Evolutionary conservation across 2,113 vertebrate genomes (phyloP), one percentile per base, ranked within the genome.

Genomic region (Tachysurus fulvidraco): DNA sequence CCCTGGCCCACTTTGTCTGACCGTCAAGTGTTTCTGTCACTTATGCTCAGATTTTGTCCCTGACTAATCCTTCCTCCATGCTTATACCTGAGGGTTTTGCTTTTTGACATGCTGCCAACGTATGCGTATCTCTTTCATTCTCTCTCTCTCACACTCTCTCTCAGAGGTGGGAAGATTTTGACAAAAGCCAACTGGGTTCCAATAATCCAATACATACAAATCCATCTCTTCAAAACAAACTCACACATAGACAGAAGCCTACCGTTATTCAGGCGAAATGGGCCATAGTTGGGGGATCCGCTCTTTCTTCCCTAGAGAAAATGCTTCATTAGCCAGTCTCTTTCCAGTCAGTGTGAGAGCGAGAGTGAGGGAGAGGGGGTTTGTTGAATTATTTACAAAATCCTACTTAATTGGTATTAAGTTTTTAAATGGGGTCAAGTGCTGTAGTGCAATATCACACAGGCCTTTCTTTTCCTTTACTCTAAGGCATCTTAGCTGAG

Each of bases 351-450:
- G 90, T 88, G 88, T 88, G 71, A 88, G 69, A 91, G 87, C 76
- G 81, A 81, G 82, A 74, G 88, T 67, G 65, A 62, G 89, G 74
- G 89, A 91, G 89, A 85, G 74, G 76, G 67, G 65, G 78, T 83
- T 83, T 90, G 86, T 86, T 96, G 90, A 95, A 96, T 95, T 94
- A 95, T 95, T 95, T 95, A 96, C 91, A 93, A 92, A 95, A 93
- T 93, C 92, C 93, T 91, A 87, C 88, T 94, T 95, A 96, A 95
- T 95, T 95, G 94, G 94, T 94, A 95, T 94, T 93, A 95, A 95
- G 93, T 94, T 94, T 94, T 95, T 95, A 96, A 95, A 95, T 94
- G 94, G 94, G 95, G 95, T 96, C 95, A 96, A 95, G 94, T 94
- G 94, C 93, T 93, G 92, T 90, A 81, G 90, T 90, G 92, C 92